Conservation (phyloP, 1,140 invertebrate genomes). For the Helicoverpa armigera region DNA sequence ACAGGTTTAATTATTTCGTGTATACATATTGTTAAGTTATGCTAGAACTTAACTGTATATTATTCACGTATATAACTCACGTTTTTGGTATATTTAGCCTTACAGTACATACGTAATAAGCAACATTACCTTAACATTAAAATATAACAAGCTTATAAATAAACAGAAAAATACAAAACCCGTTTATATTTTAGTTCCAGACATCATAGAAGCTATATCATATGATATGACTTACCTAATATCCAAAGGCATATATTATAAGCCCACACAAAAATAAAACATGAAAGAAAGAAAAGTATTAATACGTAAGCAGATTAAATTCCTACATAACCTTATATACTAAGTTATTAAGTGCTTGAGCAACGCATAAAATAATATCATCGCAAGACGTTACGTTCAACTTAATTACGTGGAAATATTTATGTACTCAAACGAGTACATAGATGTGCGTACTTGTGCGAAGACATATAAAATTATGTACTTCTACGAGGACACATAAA, state of each 20-base stretch:
- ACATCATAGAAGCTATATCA: too few species aligned
- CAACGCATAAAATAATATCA: slow-evolving; percentile 19
- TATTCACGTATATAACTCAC: neutral
- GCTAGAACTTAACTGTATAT: neutral
- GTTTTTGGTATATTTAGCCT: neutral
- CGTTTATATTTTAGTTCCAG: too few species aligned
- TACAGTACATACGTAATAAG: neutral
- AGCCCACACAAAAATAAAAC: neutral
- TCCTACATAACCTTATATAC: neutral
- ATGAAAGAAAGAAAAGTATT: neutral
- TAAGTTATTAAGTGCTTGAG: neutral
- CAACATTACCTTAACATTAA: neutral
- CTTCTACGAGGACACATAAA: too few species aligned
- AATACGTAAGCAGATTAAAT: neutral
- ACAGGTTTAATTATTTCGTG: neutral
- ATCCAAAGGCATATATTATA: neutral
- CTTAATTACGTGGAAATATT: slow-evolving; percentile 26
- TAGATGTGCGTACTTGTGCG: neutral
- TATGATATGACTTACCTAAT: too few species aligned
- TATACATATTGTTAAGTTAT: neutral
- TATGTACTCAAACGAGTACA: neutral
- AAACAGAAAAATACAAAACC: too few species aligned
- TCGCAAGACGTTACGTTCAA: slow-evolving; percentile 6
- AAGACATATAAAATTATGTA: too few species aligned
- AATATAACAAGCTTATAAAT: too few species aligned